Base-by-base conservation (phyloP, 2,888 invertebrate genomes). In the Eutolmus rufibarbis region DNA sequence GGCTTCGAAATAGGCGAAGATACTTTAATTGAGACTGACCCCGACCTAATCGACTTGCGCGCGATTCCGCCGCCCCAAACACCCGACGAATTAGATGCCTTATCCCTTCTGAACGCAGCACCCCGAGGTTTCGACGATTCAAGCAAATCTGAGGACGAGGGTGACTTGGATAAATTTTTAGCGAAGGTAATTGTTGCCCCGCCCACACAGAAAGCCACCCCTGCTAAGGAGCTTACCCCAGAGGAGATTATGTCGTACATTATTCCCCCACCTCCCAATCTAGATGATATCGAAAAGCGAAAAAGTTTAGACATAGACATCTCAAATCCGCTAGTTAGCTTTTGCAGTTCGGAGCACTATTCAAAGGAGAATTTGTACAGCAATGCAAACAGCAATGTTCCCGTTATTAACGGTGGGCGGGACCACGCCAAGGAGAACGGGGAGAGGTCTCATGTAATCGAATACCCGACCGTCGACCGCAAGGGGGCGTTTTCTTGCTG, bases 11-110 rank as follows among this genome's bases (percentile, higher is more conserved):
- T 93, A 88, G 90, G 92, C 77, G 93, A 92, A 88, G 93, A 93
- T 78, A 92, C 92, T 56, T 91, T 93, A 88, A 93, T 93, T 90
- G 94, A 96, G 91, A 94, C 95, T 90, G 97, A 97, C 92, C 96
- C 96, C 74, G 97, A 98, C 94, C 95, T 98, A 91, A 97, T 97
- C 92, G 98, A 97, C 93, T 94, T 97, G 92, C 97, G 97, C 86
- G 94, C 97, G 91, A 95, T 97, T 91, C 97, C 97, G 88, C 97
- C 97, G 31, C 97, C 97, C 0, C 95, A 96, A 91, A 97, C 97
- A 28, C 97, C 97, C 2, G 96, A 97, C 91, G 96, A 96, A 92
- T 92, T 96, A 91, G 96, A 96, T 91, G 94, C 95, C 89, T 93
- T 96, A 90, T 94, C 95, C 89, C 94, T 96, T 89, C 93, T 96